Base-by-base conservation (phyloP, 2,797 vertebrate genomes). In the Sebastes itinus region DNA sequence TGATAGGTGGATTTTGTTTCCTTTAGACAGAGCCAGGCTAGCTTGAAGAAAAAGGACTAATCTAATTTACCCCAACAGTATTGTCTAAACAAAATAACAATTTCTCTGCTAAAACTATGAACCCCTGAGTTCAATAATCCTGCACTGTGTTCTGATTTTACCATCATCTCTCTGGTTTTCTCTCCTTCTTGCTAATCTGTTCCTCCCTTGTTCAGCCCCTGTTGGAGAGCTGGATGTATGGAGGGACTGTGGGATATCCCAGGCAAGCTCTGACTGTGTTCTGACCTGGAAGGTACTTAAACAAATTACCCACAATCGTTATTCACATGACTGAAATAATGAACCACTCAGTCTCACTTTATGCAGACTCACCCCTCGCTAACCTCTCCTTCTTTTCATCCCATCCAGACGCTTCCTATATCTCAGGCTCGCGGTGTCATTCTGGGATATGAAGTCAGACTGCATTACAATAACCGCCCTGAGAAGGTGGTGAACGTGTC, bases 281-380 rank as follows among this genome's bases (percentile, higher is more conserved):
- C 25, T 96, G 27, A 88, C 73, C 6, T 96, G 95, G 95, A 96
- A 95, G 93, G 96, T 96, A 83, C 2, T 67, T 11, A 55, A 64
- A 72, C 5, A 20, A 55, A 64, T 25, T 1, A 32, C 22, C 10
- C 13, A 38, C 58, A 46, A 18, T 23, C 3, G 11, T 22, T 23
- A 42, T 65, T 70, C 14, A 62, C 4, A 38, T 55, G 10, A 27
- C 13, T 46, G 12, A 30, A 71, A 42, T 55, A 55, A 69, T n/a
- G 2, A 65, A 28, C 20, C 2, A 5, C 14, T 46, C 2, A 10
- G 16, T 70, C 6, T 62, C 23, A 5, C 13, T 32, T n/a, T 1
- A 32, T 59, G 8, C 12, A 59, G 10, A 60, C 14, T 78, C 14
- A 30, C 5, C 7, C 13, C 6, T 46, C 3, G 4, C 13, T 32